Evolutionary conservation across 2,797 vertebrate species (phyloP).

Genomic region (Phyllotis vaccarum): DNA sequence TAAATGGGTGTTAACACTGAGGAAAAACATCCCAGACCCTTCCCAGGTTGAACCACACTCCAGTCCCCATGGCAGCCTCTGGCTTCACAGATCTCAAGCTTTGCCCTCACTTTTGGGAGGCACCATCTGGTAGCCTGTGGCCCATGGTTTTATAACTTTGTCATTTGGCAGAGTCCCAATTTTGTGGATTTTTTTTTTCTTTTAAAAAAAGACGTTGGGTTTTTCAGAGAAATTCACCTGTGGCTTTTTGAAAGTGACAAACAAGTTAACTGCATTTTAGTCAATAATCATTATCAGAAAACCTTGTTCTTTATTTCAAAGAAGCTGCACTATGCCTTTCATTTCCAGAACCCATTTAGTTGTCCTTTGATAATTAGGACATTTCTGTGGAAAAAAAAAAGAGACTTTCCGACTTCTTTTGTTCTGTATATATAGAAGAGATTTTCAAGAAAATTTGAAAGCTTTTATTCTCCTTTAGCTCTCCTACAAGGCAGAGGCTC

Average conservation of each 20-base stretch:
- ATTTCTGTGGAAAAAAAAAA: conserved; percentile 53
- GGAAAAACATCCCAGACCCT: not conserved
- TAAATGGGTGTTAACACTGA: not conserved
- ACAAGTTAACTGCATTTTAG: conserved; percentile 78
- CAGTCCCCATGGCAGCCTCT: not conserved
- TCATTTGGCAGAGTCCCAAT: conserved; percentile 78
- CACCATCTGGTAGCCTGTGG: not conserved
- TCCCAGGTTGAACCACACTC: not conserved
- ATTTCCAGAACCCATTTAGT: conserved; percentile 63
- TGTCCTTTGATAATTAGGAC: conserved; percentile 39
- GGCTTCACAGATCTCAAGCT: not conserved
- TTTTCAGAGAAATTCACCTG: conserved; percentile 84
- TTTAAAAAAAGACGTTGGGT: conserved; percentile 69
- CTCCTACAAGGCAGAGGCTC: not conserved
- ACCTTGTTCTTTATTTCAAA: conserved; percentile 71
- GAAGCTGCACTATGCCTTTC: conserved; percentile 59
- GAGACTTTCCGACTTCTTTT: conserved; percentile 13
- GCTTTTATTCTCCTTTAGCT: not conserved
- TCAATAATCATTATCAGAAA: conserved; percentile 80
- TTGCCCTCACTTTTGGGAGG: not conserved
- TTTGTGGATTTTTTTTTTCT: conserved; percentile 76
- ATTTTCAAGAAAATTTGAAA: not conserved
- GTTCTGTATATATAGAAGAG: conserved; percentile 8
- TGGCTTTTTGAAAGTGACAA: conserved; percentile 81
- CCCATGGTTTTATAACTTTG: conserved; percentile 65